Evolutionary conservation across 2,113 vertebrate species (phyloP).

Genomic region (Egretta garzetta): DNA sequence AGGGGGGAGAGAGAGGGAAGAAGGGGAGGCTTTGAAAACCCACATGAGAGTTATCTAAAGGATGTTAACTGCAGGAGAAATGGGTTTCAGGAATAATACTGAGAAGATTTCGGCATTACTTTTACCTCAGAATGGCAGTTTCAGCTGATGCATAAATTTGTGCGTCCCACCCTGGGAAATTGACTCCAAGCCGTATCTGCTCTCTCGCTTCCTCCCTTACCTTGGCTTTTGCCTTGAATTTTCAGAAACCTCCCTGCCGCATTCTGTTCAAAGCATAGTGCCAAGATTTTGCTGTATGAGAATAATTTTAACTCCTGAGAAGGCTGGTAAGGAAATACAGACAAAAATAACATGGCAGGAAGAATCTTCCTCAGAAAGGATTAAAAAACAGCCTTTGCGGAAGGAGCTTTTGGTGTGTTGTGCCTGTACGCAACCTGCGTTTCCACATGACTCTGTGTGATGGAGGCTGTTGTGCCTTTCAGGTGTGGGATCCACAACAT

Average conservation of each 20-base stretch:
- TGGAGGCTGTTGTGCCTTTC: background rate
- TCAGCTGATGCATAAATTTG: background rate
- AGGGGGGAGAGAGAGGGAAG: background rate
- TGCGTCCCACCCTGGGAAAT: background rate
- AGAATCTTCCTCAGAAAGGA: background rate
- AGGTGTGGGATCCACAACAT: constrained; percentile 95
- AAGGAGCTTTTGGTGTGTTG: background rate
- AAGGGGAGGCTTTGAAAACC: background rate
- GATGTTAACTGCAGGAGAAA: background rate
- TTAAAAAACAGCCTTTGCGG: background rate
- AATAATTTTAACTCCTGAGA: background rate
- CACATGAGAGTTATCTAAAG: background rate
- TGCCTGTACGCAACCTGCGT: background rate
- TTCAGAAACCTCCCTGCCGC: background rate
- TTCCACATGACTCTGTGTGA: background rate
- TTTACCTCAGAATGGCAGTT: background rate
- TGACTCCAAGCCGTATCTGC: background rate
- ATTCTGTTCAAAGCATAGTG: background rate
- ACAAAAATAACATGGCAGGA: constrained; percentile 1
- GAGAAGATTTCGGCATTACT: background rate
- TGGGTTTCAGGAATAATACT: background rate
- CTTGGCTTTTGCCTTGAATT: background rate
- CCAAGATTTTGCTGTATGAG: background rate
- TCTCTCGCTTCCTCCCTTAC: background rate
- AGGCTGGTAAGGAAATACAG: background rate